Evolutionary conservation across 2,888 invertebrate species (phyloP), one percentile per base, ranked within the genome.

Genomic region (Luperina nickerlii): DNA sequence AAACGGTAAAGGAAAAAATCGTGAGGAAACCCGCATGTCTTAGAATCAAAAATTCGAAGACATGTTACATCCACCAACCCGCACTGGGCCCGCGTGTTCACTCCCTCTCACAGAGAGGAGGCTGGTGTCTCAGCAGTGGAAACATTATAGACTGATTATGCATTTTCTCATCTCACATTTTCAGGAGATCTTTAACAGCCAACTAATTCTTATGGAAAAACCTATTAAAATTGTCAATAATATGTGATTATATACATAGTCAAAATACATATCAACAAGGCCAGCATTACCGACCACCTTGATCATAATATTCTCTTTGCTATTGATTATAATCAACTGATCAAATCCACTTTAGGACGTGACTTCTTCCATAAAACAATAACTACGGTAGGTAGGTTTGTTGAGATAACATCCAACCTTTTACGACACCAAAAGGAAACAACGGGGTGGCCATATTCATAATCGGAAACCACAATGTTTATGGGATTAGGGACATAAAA

Each of bases 371-470:
- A 65, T 63, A 71, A 2, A 73, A 66, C 67, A 74, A 74, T 42
- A 42, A 24, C 45, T 15, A 75, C 2, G 27, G 32, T 18, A 45
- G 5, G 18, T 24, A 18, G 24, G 38, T 82, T 38, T 24, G 51
- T 66, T 48, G 38, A 74, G 74, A 73, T 73, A 84, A 54, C 62
- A 76, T 48, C 54, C 60, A 85, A 65, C 27, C 62, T 85, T 84
- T 87, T 85, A 87, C 82, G 76, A 81, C 81, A 54, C 42, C 32
- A 62, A 74, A 76, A 85, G 85, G 85, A 85, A 85, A 87, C 85
- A 77, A 87, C 82, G 51, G 85, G 88, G 85, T 85, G 85, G 88
- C 85, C 88, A 87, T 87, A 81, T 81, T 85, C 85, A 87, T 85
- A 87, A 87, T 85, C 88, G 85, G 85, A 81, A 85, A 85, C 85